A percentile compares a stretch with the other conserved stretches of the same genome.
Evolutionary conservation across 2,113 vertebrate genomes (phyloP).

Genomic region (Psettodes erumei): DNA sequence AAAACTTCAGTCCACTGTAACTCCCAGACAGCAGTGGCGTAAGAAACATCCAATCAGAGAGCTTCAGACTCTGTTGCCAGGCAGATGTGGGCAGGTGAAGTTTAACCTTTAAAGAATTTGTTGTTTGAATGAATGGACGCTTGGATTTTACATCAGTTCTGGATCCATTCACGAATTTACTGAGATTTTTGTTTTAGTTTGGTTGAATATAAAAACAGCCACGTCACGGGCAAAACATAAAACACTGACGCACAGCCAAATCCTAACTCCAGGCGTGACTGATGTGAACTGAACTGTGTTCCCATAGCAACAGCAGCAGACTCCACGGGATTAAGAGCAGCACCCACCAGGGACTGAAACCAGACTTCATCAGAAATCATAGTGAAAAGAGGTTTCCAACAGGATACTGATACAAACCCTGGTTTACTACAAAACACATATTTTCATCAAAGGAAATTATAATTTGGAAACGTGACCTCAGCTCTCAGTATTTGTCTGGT

Average conservation of each 20-base stretch:
- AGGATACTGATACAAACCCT: not conserved
- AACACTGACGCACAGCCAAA: not conserved
- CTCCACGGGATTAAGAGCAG: not conserved
- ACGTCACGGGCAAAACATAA: too few species aligned
- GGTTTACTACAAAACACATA: too few species aligned
- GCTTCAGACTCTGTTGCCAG: not conserved
- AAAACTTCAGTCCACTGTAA: not conserved
- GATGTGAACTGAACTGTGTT: slow-evolving; percentile 9
- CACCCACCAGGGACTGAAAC: slow-evolving; percentile 14
- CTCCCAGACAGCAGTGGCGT: not conserved
- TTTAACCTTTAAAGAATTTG: not conserved
- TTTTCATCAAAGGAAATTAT: not conserved
- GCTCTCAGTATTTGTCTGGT: not conserved
- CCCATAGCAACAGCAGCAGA: slow-evolving; percentile 31
- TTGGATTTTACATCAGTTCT: too few species aligned
- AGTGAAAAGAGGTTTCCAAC: not conserved
- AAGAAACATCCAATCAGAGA: too few species aligned
- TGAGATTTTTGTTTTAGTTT: too few species aligned
- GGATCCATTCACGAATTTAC: too few species aligned
- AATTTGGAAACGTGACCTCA: not conserved
- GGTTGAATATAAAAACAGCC: too few species aligned
- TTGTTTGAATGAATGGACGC: not conserved
- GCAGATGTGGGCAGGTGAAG: not conserved
- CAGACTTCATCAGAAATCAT: not conserved
- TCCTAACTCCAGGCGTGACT: slow-evolving; percentile 1